Base-by-base conservation (phyloP, 2,113 vertebrate genomes). In the Carassius gibelio region DNA sequence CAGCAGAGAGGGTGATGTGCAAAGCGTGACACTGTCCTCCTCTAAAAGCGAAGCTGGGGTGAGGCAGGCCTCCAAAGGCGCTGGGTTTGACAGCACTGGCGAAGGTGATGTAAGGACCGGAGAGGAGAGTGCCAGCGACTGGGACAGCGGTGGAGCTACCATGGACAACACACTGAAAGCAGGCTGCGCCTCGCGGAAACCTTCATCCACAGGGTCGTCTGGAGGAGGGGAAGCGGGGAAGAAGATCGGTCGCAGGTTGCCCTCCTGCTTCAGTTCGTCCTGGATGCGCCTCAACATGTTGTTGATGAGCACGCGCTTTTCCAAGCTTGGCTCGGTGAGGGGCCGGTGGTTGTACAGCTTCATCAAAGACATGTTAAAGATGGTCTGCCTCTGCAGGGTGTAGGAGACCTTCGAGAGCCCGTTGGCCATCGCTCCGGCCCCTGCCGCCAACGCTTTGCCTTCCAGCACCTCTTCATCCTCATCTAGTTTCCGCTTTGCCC, bases 351-450 rank as follows among this genome's bases (percentile, higher is more conserved):
- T 98, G 88, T 99, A 99, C 88, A 99, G 96, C 94, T 99, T 99
- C 98, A 99, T 99, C 92, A 99, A 95, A 90, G 98, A 99, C 96
- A 99, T 99, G 96, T 99, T 99, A 96, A 99, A 99, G 95, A 99
- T 97, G 96, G 98, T 98, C 96, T 99, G 98, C 84, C 98, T 95
- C 95, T 99, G 98, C 94, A 99, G 95, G 85, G 97, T 98, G 96
- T 99, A 99, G 7, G 98, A 99, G 92, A 98, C 97, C 95, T 97
- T 98, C 88, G 97, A 98, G 75, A 97, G 95, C 90, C 96, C 96
- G 3, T 97, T 96, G 0, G 87, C 77, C 21, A n/a, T 85, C 45
- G 36, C 76, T 86, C 81, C 89, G 1, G 77, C 26, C 5, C 80
- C 75, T 94, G 90, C 88, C 93, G 96, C 94, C 97, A 96, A 89